Evolutionary conservation across 2,113 vertebrate genomes (phyloP), one percentile per base, ranked within the genome.

Genomic region (Dicerorhinus sumatrensis): DNA sequence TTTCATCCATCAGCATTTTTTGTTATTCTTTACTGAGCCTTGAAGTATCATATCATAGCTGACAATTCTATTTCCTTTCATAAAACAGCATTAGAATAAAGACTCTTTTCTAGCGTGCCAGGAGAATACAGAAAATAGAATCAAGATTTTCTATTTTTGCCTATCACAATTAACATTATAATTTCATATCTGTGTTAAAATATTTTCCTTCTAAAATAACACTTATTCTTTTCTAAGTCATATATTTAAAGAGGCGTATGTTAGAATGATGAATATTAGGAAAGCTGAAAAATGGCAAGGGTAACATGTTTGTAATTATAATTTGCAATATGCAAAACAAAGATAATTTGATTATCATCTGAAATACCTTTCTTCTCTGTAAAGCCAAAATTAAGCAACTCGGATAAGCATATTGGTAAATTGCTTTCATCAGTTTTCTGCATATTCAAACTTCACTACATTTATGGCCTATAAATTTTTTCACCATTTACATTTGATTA

Each of bases 381-480:
- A 96, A 93, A 93, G 5, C 69, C n/a, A n/a, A 60, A 94, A 77
- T 76, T 75, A 97, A 94, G 62, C 21, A 97, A 75, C 67, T 92
- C 95, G n/a, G 48, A 33, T 87, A 86, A 93, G 11, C 60, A 54
- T 77, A 62, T 76, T 93, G 36, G 65, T 75, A 91, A 93, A 94
- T 70, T 94, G 48, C 42, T 89, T 97, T 95, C 91, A 89, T 95
- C 70, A 84, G 29, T 72, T 89, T 96, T 90, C 87, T 96, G 86
- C 20, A 85, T 73, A 93, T 89, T 93, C 60, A 80, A 58, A 81
- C 14, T 39, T 92, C 46, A 65, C 33, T 63, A 23, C 20, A 86
- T 81, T 92, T 93, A 76, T 85, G 51, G 3, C 27, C 58, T 63
- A 17, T 62, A 85, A 23, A 36, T n/a, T 73, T 96, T 89, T 81